phyloP scores from a whole-genome alignment of 2,888 invertebrate species.

The Ptilodon capucinus region DNA sequence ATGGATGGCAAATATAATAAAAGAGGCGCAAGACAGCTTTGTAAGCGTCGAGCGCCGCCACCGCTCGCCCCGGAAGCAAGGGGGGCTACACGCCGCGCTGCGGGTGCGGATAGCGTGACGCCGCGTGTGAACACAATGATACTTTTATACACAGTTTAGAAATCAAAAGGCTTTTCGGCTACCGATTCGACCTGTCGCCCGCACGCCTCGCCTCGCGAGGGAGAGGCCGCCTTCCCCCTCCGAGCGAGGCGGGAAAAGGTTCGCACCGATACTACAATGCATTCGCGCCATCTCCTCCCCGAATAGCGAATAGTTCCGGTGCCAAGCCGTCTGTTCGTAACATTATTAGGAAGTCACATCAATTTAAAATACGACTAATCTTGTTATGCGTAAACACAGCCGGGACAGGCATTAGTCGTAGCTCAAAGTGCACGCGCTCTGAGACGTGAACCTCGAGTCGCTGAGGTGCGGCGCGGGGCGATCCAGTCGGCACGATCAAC shows the following conservation, averaged over 20 bases:
- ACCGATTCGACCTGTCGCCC: slow-evolving; percentile 8
- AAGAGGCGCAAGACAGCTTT: slow-evolving; percentile 48
- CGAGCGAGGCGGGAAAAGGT: neutral
- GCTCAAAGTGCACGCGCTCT: too few relatives aligned
- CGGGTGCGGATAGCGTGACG: neutral
- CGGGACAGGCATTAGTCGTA: too few relatives aligned
- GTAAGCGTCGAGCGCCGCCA: slow-evolving; percentile 19
- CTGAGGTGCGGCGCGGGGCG: too few relatives aligned
- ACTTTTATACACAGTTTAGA: slow-evolving; percentile 29
- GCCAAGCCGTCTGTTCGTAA: neutral
- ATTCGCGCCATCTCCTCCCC: neutral
- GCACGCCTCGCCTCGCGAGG: neutral
- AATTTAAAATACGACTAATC: too few relatives aligned
- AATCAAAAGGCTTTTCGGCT: slow-evolving; percentile 39
- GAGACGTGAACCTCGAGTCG: too few relatives aligned
- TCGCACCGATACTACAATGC: neutral
- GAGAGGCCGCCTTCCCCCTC: neutral
- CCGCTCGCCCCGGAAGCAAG: slow-evolving; percentile 8
- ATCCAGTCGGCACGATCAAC: too few relatives aligned
- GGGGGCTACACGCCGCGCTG: neutral
- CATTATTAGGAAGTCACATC: too few relatives aligned
- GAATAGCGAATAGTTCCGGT: neutral
- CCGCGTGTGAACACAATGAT: slow-evolving; percentile 31
- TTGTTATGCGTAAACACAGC: too few relatives aligned
- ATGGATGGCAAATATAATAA: slow-evolving; percentile 57